Base-by-base conservation (phyloP, 30 jellyfish, hydroid and myxozoan species). In the Haliclystus octoradiatus region DNA sequence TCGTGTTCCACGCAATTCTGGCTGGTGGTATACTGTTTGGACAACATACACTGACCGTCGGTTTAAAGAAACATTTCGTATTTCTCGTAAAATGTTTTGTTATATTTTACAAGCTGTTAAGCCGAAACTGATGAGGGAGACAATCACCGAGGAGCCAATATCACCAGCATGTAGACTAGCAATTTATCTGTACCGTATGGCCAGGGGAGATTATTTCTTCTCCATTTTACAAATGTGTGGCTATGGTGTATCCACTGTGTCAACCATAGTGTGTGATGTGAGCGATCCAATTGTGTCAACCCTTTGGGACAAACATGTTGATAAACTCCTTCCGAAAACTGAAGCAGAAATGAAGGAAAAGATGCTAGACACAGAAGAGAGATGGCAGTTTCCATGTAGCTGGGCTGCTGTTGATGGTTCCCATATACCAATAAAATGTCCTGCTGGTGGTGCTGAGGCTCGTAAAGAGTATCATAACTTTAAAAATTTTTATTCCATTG, bases 331-430 rank as follows among this genome's bases (percentile, higher is more conserved):
- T 60, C 87, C 79, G 28, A 75, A 75, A 65, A 49, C 70, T 9
- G 60, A 32, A 26, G 65, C 49, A 63, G 80, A 63, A 27, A 19
- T 65, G 26, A 51, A 14, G 40, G 74, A 34, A 28, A 63, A 50
- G 62, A 63, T 63, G 72, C 25, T 26, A 22, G 68, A 28, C 69
- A 50, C 71, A 14, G 89, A 65, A 26, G 79, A 75, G 47, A 50
- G 34, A 19, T 75, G 78, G 89, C 81, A 76, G 68, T 76, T 76
- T 68, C 89, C 81, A 2, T 76, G 19, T 62, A 35, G 74, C 69
- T 76, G 66, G 74, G 80, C 68, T 7, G 74, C 89, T 19, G 79
- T 76, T 34, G 81, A 76, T 76, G 89, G 89, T 27, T 76, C 75
- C 75, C 89, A 76, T 40, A 49, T 75, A 25, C 87, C 87, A 28